Percentiles rank a stretch among this genome's conserved stretches.
Conservation (phyloP, 2,113 vertebrate species). For the Capreolus pygargus region DNA sequence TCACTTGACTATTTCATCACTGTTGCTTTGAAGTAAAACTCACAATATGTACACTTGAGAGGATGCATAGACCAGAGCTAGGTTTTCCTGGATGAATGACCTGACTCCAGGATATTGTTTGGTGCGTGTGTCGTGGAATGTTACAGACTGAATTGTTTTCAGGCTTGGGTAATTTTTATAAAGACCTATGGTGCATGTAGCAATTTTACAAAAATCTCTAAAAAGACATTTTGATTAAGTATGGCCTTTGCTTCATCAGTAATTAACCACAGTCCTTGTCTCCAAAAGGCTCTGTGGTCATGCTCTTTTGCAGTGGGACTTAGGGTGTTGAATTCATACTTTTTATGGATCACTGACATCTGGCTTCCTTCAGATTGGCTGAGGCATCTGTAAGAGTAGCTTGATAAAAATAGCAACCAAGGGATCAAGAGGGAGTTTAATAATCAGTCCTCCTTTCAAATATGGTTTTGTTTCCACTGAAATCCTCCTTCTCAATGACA, state of each 20-base stretch:
- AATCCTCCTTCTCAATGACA: constrained; percentile 66
- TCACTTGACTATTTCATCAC: not conserved
- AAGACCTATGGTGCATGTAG: not conserved
- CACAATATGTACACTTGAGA: not conserved
- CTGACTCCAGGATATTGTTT: not conserved
- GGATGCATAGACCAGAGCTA: not conserved
- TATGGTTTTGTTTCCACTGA: constrained; percentile 58
- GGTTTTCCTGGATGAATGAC: not conserved
- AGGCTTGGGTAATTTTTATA: constrained; percentile 33
- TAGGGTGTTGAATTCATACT: not conserved
- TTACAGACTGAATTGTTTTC: constrained; percentile 31
- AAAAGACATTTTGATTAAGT: constrained; percentile 23
- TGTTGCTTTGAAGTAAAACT: not conserved
- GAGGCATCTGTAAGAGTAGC: constrained; percentile 40
- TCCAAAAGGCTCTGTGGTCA: not conserved
- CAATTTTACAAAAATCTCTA: constrained; percentile 11
- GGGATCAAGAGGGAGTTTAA: constrained; percentile 45
- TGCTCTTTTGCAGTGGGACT: not conserved
- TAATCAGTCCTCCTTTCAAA: constrained; percentile 50
- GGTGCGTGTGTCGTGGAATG: not conserved
- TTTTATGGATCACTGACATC: constrained; percentile 51
- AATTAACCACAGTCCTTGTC: constrained; percentile 25
- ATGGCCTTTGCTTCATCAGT: not conserved
- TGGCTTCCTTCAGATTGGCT: constrained; percentile 50
- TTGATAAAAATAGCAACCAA: constrained; percentile 63